These are phyloP conservation scores for Cephus cinctus DNA, from an alignment of 1,140 invertebrate species.

Conservation along the genomic window DNA sequence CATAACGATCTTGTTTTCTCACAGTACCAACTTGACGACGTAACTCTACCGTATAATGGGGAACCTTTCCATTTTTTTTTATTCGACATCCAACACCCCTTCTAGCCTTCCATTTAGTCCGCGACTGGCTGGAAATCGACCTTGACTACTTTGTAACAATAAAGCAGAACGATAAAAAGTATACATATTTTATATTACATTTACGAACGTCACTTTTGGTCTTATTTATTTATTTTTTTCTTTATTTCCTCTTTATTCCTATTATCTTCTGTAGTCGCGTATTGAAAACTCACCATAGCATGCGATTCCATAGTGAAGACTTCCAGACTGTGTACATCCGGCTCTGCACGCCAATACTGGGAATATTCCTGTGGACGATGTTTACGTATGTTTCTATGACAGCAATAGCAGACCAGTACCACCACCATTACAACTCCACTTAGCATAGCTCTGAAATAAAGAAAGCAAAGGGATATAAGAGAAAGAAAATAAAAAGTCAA, in stretches of 20 bases:
- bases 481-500: background rate
- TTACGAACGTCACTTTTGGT: background rate
- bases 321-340: slow-evolving; percentile 61
- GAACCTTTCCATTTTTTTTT: too few relatives aligned
- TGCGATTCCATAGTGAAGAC: slow-evolving; percentile 63
- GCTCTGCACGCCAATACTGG: slow-evolving; percentile 59
- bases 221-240: background rate
- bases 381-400: slow-evolving; percentile 64
- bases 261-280: background rate
- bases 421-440: slow-evolving; percentile 63
- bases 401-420: slow-evolving; percentile 66
- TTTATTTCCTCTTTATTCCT: background rate
- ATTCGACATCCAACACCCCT: too few relatives aligned
- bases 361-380: slow-evolving; percentile 59
- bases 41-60: too few relatives aligned
- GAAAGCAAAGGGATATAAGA: slow-evolving; percentile 7
- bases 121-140: too few relatives aligned
- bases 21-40: too few relatives aligned
- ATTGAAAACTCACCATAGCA: slow-evolving; percentile 58
- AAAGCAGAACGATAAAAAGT: too few relatives aligned
- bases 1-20: too few relatives aligned
- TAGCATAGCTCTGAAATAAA: slow-evolving; percentile 61
- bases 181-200: too few relatives aligned
- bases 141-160: too few relatives aligned
- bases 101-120: too few relatives aligned